Evolutionary conservation across 2,797 vertebrate genomes (phyloP), one percentile per base, ranked within the genome.

Genomic region (Pseudotriccus pelzelni): DNA sequence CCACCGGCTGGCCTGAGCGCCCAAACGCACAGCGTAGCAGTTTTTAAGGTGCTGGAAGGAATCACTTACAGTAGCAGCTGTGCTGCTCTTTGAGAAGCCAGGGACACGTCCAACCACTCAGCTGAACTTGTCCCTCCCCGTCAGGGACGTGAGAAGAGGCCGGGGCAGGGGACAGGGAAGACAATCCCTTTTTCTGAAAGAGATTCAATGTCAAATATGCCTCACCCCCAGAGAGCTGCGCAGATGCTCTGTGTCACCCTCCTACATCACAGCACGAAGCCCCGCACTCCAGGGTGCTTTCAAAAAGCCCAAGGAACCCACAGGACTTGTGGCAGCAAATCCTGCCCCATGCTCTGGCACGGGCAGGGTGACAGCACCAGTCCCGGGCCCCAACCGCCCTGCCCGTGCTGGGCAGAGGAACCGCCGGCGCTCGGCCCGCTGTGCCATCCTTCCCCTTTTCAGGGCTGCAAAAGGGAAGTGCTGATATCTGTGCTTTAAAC

Each of bases 381-480:
- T 8, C 47, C 59, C 9, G 6, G 10, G 50, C 20, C 64, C 56
- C 24, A 6, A 1, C 10, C 16, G 4, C 46, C 86, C 96, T 47
- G 52, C 87, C 77, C 70, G 3, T 14, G 58, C 86, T 50, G 52
- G 79, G 93, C 44, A 82, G 30, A 91, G 89, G 70, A 64, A 63
- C 58, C 62, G 12, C 59, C 41, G 19, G 85, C 30, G 10, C 10
- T 36, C 19, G 7, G 58, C 50, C 69, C 58, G 91, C 79, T 86
- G 85, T 44, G 87, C 37, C 88, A 82, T 84, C 91, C 96, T 96
- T 95, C 91, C 96, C 88, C 94, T 95, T 84, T 96, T 96, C 85
- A 49, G 97, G 95, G 94, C 90, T 90, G 91, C 37, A 66, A 90
- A 90, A 92, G 92, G 93, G 93, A 97, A 97, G 93, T 91, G 84